Conservation (phyloP, 2,113 vertebrate genomes). For the Trachemys scripta region DNA sequence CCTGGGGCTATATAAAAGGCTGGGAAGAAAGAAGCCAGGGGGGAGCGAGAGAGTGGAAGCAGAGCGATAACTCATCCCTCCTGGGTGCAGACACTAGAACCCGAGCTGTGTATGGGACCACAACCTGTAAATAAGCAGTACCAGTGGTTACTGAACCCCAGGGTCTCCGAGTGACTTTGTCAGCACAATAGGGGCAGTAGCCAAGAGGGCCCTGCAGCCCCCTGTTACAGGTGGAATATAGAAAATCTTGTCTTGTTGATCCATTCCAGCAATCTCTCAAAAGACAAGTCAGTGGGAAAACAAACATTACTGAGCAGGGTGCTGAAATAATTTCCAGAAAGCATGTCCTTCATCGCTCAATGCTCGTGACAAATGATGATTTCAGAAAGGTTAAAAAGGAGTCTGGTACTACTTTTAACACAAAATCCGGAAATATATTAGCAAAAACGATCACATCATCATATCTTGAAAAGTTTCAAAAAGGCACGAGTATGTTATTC, state of each 20-base stretch:
- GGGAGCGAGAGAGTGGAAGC: too few species aligned
- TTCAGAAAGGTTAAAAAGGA: neutral
- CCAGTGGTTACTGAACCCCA: too few species aligned
- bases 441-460: neutral
- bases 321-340: neutral
- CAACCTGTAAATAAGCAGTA: too few species aligned
- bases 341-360: rapidly evolving
- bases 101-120: too few species aligned
- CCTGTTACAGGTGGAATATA: neutral
- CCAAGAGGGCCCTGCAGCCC: too few species aligned
- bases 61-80: too few species aligned
- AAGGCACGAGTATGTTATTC: neutral
- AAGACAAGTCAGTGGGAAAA: neutral
- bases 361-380: neutral
- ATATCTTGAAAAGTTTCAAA: neutral
- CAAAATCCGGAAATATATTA: neutral
- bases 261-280: neutral
- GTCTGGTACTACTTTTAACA: neutral
- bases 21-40: too few species aligned
- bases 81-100: too few species aligned
- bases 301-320: neutral
- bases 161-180: too few species aligned
- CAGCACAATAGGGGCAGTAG: too few species aligned
- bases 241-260: neutral
- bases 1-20: too few species aligned